Base-by-base conservation (phyloP, 2,113 vertebrate genomes). In the Hippopotamus amphibius region DNA sequence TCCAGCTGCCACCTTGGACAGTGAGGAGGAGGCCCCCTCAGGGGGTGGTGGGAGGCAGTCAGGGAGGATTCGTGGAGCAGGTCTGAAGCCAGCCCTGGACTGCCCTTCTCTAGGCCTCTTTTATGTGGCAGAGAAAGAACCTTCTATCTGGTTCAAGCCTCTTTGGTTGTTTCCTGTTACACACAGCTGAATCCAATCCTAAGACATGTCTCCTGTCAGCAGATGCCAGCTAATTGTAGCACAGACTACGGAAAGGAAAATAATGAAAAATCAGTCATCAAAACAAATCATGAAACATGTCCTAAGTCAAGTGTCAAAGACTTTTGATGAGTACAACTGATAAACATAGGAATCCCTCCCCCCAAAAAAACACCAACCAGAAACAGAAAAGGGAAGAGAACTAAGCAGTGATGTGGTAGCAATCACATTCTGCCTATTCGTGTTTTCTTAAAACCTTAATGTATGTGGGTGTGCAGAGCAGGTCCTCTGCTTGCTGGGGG, bases 201-300 rank as follows among this genome's bases (percentile, higher is more conserved):
- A 65, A 87, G 16, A 71, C 53, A 57, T 93, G 83, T 93, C 55
- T 80, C 76, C 81, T 96, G 89, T 93, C 72, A 81, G 59, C 65
- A 86, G 92, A 87, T 83, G 41, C 66, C 88, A 76, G 87, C 90
- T 96, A 93, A 95, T 89, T 97, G 94, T 97, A 98, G 79, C 68
- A 92, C 65, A 83, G n/a, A 16, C 63, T 92, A 89, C 88, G 91
- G 72, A 93, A 96, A 79, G 33, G 41, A 93, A 89, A 97, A 94
- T 84, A 80, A 94, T 55, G 48, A 93, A 86, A 88, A 90, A 71
- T n/a, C 46, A 43, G 37, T 63, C 46, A 55, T 88, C 77, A 74
- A 68, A 94, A 93, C 92, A 93, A 85, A 93, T 50, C 63, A 68
- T 90, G 71, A 84, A 86, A 79, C 63, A 24, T 69, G 55, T 89